phyloP scores from a whole-genome alignment of 1,140 invertebrate genomes.

The Chironomus tepperi region DNA sequence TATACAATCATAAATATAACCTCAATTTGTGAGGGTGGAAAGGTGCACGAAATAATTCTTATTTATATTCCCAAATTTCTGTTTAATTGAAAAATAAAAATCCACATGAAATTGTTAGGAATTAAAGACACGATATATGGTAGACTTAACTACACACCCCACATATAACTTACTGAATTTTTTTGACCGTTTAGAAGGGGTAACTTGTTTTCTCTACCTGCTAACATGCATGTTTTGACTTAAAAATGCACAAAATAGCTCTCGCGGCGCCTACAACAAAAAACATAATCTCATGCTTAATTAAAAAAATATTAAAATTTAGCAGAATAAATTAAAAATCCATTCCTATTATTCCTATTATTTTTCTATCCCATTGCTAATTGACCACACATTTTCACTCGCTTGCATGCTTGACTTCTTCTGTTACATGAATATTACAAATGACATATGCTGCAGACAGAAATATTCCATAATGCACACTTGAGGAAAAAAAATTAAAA shows the following conservation, averaged over 20 bases:
- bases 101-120: neutral
- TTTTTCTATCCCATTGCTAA: neutral
- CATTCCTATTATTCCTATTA: neutral
- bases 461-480: too few relatives aligned
- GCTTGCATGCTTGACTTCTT: neutral
- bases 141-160: too few relatives aligned
- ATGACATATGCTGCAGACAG: neutral
- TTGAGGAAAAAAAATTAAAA: too few relatives aligned
- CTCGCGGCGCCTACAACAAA: neutral
- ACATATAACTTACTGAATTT: too few relatives aligned
- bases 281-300: constrained; percentile 13
- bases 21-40: neutral
- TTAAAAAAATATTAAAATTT: neutral
- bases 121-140: too few relatives aligned
- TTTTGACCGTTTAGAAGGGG: neutral
- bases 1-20: neutral
- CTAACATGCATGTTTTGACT: neutral
- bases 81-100: constrained; percentile 6
- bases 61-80: neutral
- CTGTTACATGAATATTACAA: neutral
- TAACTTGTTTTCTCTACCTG: neutral
- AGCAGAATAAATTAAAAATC: constrained; percentile 10
- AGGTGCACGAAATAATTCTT: neutral
- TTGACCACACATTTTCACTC: constrained; percentile 11
- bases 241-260: neutral